Evolutionary conservation across 2,797 vertebrate species (phyloP), one percentile per base, ranked within the genome.

Genomic region (Taenioides sp.): DNA sequence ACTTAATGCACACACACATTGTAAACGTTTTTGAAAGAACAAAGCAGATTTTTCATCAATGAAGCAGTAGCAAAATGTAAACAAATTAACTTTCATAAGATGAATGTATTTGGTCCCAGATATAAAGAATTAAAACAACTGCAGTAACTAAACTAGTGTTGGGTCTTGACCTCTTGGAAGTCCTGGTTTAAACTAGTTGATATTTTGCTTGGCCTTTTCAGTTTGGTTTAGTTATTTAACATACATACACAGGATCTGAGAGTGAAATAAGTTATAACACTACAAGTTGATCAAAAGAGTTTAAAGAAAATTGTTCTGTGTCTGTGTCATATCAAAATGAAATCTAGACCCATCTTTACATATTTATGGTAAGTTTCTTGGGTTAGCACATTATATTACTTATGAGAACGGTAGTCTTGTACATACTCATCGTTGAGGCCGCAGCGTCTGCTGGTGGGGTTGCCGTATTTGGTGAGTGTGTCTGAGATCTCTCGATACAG

Each of bases 381-480:
- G 14, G 43, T 16, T 47, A 16, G 12, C 4, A 17, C 3, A 3
- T 47, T 47, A 16, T 47, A 9, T 22, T 23, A n/a, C 7, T 47
- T 4, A 16, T 50, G 28, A 70, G 62, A 40, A 61, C 5, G 9
- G 4, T 31, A 18, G 25, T 67, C 12, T 23, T 57, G 54, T 64
- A 96, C 97, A 90, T 86, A 98, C 98, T 98, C 97, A 0, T 99
- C 97, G 0, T 99, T 99, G 88, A 99, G 94, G 88, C 96, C 97
- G 11, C 98, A 99, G 89, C 98, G 96, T 72, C 98, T 95, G 88
- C 95, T 97, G 87, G 98, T 99, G 82, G 97, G 94, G 91, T 98
- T 99, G 83, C 98, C 98, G 0, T 90, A 95, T 89, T 96, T 95
- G 75, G 96, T 97, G 89, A 99, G 92, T 25, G 96, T 95, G 71